Conservation (phyloP, 2,888 invertebrate species). For the Liodrosophila aerea region DNA sequence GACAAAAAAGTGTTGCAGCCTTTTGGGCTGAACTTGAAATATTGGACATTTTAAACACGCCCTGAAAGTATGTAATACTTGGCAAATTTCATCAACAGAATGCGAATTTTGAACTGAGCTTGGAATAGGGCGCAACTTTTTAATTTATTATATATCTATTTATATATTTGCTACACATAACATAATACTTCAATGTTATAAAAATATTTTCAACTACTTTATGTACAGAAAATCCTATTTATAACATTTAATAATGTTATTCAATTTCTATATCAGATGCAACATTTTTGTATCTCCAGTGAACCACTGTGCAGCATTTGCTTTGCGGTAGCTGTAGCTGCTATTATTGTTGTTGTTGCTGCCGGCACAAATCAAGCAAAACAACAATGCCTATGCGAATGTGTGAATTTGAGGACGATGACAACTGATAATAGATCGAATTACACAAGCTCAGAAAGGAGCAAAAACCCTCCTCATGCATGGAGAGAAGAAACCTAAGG, state of each 20-base stretch:
- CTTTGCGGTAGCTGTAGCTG: neutral
- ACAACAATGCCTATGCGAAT: conserved; percentile 68
- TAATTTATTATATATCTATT: no score
- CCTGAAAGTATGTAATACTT: no score
- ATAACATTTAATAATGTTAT: neutral
- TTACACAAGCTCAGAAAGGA: conserved; percentile 62
- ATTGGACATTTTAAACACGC: no score
- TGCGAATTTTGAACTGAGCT: no score
- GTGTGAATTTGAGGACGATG: conserved; percentile 77
- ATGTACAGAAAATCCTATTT: no score
- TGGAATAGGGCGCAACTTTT: no score
- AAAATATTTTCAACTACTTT: no score
- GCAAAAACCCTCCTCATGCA: conserved; percentile 1
- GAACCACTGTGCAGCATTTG: conserved; percentile 41
- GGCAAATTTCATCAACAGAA: no score
- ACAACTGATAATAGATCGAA: conserved; percentile 81
- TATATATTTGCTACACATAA: no score
- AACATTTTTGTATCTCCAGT: neutral
- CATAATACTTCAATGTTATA: no score
- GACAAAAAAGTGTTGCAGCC: no score
- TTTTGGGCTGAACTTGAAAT: no score
- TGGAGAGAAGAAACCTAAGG: neutral
- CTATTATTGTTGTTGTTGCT: conserved; percentile 10
- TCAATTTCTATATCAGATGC: neutral
- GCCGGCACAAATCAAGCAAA: conserved; percentile 69